Evolutionary conservation across 2,888 invertebrate genomes (phyloP).

Genomic region (Lasioglossum marginatum): DNA sequence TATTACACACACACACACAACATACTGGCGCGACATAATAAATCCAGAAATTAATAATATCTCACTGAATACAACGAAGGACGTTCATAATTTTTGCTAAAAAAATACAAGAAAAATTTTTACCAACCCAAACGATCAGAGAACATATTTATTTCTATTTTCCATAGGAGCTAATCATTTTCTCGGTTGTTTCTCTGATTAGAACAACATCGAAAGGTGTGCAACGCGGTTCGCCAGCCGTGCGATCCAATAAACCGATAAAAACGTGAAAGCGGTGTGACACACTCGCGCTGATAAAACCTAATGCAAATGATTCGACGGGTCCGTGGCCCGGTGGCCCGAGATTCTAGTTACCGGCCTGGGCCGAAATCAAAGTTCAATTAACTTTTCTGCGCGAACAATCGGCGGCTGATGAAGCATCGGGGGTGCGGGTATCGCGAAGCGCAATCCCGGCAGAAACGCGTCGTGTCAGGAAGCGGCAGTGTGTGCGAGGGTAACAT

Average conservation of each 20-base stretch:
- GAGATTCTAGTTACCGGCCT: conserved; percentile 74
- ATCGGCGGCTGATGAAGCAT: conserved; percentile 78
- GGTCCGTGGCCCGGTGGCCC: conserved; percentile 36
- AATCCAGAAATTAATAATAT: not conserved
- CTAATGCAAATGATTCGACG: conserved; percentile 76
- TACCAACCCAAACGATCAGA: not conserved
- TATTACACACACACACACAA: not conserved
- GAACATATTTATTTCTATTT: not conserved
- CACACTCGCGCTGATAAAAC: conserved; percentile 66
- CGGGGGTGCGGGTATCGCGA: conserved; percentile 68
- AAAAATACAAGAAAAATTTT: not conserved
- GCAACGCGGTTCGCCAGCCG: not conserved
- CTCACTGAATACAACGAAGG: not conserved
- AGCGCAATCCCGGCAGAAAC: conserved; percentile 70
- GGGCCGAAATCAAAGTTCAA: conserved; percentile 79
- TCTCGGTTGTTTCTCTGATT: not conserved
- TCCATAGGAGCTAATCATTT: not conserved
- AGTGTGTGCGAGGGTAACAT: conserved; percentile 40
- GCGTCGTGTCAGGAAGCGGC: conserved; percentile 46
- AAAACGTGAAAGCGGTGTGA: conserved; percentile 34
- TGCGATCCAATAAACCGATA: conserved; percentile 37
- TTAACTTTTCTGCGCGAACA: conserved; percentile 79
- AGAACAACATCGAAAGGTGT: not conserved
- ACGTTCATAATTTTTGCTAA: not conserved
- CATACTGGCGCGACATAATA: not conserved